Conservation (phyloP, 2,113 vertebrate genomes). For the Puntigrus tetrazona region DNA sequence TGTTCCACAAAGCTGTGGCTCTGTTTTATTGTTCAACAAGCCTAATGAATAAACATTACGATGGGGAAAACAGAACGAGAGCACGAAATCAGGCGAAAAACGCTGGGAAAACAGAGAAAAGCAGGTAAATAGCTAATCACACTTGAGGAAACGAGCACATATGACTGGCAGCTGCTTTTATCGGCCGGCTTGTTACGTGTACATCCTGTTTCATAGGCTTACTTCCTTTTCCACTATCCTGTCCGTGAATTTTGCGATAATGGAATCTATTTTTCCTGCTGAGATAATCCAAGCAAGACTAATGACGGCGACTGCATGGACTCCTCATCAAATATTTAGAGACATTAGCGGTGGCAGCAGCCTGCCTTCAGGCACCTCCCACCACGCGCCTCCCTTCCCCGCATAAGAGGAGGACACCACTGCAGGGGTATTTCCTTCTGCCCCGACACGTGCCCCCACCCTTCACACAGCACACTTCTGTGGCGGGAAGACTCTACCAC, state of each 20-base stretch:
- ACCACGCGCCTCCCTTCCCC: slow-evolving; percentile 27
- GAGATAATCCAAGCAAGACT: slow-evolving; percentile 61
- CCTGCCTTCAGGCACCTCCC: slow-evolving; percentile 22
- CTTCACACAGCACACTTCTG: background rate
- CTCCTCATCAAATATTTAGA: slow-evolving; percentile 58
- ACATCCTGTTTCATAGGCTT: background rate
- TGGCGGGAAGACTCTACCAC: background rate
- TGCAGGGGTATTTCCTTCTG: slow-evolving; percentile 18
- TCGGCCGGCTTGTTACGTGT: background rate
- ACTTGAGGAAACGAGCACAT: background rate
- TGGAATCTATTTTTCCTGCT: slow-evolving; percentile 51
- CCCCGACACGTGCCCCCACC: slow-evolving; percentile 3
- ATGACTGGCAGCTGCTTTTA: slow-evolving; percentile 20
- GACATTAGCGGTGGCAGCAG: slow-evolving; percentile 51
- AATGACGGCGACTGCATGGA: slow-evolving; percentile 58
- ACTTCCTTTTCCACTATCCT: background rate
- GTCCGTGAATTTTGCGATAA: background rate
- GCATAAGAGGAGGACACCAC: background rate
- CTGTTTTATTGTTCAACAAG: background rate
- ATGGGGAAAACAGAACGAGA: background rate
- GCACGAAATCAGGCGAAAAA: background rate
- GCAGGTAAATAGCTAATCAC: background rate
- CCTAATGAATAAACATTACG: slow-evolving; percentile 32
- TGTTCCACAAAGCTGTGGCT: background rate
- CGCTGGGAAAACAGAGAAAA: background rate